These are phyloP conservation scores for Scolopax rusticola DNA, from an alignment of 2,797 vertebrate genomes.

Conservation along the genomic window DNA sequence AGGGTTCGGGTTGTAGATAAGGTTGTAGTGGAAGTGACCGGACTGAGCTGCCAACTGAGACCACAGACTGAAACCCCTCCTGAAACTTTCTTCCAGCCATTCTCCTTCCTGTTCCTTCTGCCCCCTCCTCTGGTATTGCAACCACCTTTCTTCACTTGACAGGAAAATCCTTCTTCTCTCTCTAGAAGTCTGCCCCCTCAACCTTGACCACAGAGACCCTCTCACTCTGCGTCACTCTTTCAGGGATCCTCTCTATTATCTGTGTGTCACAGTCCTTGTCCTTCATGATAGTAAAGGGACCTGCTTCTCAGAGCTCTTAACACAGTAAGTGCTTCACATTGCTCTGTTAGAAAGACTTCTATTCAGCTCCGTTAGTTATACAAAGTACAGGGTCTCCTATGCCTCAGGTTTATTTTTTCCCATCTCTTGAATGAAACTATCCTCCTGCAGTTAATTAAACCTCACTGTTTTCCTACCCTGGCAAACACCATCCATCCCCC, in stretches of 20 bases:
- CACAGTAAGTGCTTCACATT: background rate
- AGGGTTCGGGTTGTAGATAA: background rate
- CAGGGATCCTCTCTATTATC: no score
- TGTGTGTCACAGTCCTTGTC: accelerated
- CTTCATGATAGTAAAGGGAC: background rate
- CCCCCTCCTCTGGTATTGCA: background rate
- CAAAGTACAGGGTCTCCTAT: background rate
- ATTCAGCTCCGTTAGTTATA: no score
- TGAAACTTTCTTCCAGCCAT: background rate
- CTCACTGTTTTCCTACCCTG: background rate
- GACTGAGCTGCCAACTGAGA: background rate
- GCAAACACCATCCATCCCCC: accelerated
- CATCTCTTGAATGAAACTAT: background rate
- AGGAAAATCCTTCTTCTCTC: background rate
- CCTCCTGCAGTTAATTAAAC: background rate
- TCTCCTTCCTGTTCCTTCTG: background rate
- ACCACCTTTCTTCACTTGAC: background rate
- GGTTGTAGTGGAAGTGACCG: background rate
- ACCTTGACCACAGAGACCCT: background rate
- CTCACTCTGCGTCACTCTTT: background rate
- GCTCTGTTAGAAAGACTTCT: background rate
- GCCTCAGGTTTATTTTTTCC: background rate
- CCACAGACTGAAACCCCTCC: background rate
- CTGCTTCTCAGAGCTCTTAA: background rate
- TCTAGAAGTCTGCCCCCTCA: background rate